phyloP scores from a whole-genome alignment of 2,113 vertebrate genomes.

The Circaetus gallicus region DNA sequence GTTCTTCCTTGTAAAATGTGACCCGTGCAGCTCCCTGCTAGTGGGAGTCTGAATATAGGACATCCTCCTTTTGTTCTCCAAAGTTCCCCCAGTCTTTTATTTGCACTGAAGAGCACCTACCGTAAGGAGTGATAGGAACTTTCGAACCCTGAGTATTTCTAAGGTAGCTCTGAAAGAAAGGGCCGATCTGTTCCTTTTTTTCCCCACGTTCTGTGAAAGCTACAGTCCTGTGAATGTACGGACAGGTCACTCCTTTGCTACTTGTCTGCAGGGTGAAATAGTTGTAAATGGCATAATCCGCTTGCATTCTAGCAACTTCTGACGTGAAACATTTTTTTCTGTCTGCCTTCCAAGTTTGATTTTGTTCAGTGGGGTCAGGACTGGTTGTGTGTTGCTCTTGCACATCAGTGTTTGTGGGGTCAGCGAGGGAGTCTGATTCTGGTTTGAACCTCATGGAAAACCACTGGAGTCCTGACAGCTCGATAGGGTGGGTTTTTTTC shows the following conservation, averaged over 20 bases:
- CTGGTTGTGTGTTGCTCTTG: not conserved
- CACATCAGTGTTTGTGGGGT: not conserved
- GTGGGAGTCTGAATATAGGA: constrained; percentile 38
- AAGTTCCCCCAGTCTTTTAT: not conserved
- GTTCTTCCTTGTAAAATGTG: constrained; percentile 30
- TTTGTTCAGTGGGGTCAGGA: not conserved
- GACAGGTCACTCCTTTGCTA: not conserved
- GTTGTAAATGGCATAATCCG: not conserved
- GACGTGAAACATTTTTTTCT: not conserved
- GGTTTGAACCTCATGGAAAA: not conserved
- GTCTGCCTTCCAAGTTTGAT: not conserved
- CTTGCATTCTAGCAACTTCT: not conserved
- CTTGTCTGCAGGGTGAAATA: not conserved
- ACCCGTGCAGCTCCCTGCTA: not conserved
- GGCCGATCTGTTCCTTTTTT: accelerated
- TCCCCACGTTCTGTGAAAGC: not conserved
- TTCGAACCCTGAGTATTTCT: not conserved
- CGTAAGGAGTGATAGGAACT: not conserved
- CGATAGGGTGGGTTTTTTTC: not conserved
- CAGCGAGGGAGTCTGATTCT: not conserved
- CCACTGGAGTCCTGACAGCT: not conserved
- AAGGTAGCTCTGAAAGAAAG: not conserved
- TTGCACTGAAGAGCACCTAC: not conserved
- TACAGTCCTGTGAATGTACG: accelerated
- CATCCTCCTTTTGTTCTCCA: constrained; percentile 56